phyloP scores from a whole-genome alignment of 1,140 invertebrate species.

The Halyomorpha halys region DNA sequence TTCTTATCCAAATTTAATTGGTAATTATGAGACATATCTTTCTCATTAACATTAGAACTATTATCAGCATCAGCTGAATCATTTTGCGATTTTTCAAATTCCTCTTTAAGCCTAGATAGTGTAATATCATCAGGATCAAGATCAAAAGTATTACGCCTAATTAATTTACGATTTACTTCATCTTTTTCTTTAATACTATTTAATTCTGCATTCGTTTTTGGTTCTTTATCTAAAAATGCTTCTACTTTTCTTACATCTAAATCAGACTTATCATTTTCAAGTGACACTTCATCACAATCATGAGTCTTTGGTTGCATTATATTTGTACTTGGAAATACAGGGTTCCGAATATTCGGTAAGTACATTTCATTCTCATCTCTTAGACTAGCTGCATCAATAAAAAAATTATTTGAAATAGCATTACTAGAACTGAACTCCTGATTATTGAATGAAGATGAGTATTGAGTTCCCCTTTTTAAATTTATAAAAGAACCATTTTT shows the following conservation, averaged over 20 bases:
- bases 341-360: constrained; percentile 27
- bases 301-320: constrained; percentile 21
- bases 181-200: constrained; percentile 18
- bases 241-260: constrained; percentile 15
- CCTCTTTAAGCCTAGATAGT: constrained; percentile 40
- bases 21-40: too few species aligned
- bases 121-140: constrained; percentile 39
- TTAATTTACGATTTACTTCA: constrained; percentile 35
- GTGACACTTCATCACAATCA: constrained; percentile 8
- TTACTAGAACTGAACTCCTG: background rate
- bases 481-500: background rate
- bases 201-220: constrained; percentile 18
- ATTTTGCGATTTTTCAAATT: constrained; percentile 48
- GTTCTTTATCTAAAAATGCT: background rate
- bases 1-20: too few species aligned
- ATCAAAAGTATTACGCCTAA: constrained; percentile 43
- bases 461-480: constrained; percentile 2
- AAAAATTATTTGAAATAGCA: constrained; percentile 37
- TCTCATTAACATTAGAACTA: constrained; percentile 1
- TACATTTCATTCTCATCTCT: constrained; percentile 48
- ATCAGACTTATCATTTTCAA: constrained; percentile 17
- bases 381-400: constrained; percentile 62
- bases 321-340: constrained; percentile 22
- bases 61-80: constrained; percentile 39
- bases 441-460: background rate